A percentile compares a stretch with the other conserved stretches of the same genome.
phyloP scores from a whole-genome alignment of 2,797 vertebrate genomes.

The Serranus cabrilla region DNA sequence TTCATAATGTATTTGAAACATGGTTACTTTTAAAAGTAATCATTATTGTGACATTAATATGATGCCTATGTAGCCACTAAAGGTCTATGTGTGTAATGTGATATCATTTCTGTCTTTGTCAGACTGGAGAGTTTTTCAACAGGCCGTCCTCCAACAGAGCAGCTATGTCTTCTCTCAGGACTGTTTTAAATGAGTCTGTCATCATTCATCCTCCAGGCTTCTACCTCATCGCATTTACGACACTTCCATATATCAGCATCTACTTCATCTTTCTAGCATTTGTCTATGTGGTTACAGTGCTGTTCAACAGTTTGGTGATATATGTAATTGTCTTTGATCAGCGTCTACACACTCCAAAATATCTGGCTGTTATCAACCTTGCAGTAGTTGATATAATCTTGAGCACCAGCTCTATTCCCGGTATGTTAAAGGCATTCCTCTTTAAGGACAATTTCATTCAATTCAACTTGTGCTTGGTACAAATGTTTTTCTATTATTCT shows the following conservation, averaged over 20 bases:
- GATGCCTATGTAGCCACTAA: too few relatives aligned
- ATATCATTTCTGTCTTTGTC: not conserved
- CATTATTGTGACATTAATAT: too few relatives aligned
- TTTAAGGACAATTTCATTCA: slow-evolving; percentile 75
- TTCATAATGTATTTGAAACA: too few relatives aligned
- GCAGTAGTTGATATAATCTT: slow-evolving; percentile 75
- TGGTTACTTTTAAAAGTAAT: too few relatives aligned
- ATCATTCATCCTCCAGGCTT: slow-evolving; percentile 73
- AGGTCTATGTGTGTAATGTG: too few relatives aligned
- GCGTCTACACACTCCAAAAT: slow-evolving; percentile 78
- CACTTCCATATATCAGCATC: slow-evolving; percentile 43
- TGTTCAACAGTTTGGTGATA: slow-evolving; percentile 77
- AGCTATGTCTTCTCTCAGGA: slow-evolving; percentile 41
- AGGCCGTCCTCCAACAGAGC: not conserved
- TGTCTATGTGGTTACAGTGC: slow-evolving; percentile 68
- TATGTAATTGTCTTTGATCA: slow-evolving; percentile 62
- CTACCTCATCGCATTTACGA: slow-evolving; percentile 67
- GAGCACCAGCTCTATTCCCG: slow-evolving; percentile 74
- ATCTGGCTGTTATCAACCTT: slow-evolving; percentile 77
- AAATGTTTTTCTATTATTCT: slow-evolving; percentile 76
- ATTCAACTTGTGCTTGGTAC: slow-evolving; percentile 75
- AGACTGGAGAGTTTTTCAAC: not conserved
- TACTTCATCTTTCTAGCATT: slow-evolving; percentile 24
- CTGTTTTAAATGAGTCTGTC: slow-evolving; percentile 41
- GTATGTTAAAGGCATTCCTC: slow-evolving; percentile 78